Evolutionary conservation across 2,113 vertebrate genomes (phyloP).

Genomic region (Euleptes europaea): DNA sequence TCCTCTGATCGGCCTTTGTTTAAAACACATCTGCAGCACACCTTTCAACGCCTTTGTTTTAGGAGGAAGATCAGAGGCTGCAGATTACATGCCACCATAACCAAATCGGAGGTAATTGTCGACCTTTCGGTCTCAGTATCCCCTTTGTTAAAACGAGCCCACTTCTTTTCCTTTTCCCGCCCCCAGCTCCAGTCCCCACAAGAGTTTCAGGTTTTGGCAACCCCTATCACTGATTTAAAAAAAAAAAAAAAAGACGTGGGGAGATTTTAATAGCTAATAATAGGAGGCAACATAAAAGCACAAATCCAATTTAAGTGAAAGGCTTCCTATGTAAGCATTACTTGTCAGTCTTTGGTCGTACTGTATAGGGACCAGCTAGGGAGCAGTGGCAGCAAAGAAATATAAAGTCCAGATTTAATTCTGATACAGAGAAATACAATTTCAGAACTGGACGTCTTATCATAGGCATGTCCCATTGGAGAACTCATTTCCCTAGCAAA

Average conservation of each 20-base stretch:
- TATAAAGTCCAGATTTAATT: slow-evolving; percentile 99
- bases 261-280: slow-evolving; percentile 92
- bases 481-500: slow-evolving; percentile 99
- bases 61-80: slow-evolving; percentile 66
- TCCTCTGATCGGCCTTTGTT: slow-evolving; percentile 52
- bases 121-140: slow-evolving; percentile 55
- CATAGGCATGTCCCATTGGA: slow-evolving; percentile 94
- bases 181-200: neutral
- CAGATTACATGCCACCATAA: slow-evolving; percentile 46
- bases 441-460: slow-evolving; percentile 99
- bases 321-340: slow-evolving; percentile 85
- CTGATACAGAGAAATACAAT: slow-evolving; percentile 99
- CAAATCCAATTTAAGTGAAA: slow-evolving; percentile 81
- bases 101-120: slow-evolving; percentile 74
- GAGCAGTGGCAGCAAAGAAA: slow-evolving; percentile 91
- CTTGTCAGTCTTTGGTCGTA: slow-evolving; percentile 93
- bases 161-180: slow-evolving; percentile 33
- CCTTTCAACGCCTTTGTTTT: slow-evolving; percentile 60
- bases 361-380: slow-evolving; percentile 84
- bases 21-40: slow-evolving; percentile 40
- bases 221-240: slow-evolving; percentile 64
- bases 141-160: slow-evolving; percentile 42
- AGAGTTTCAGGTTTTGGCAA: slow-evolving; percentile 65
- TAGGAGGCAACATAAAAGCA: slow-evolving; percentile 80
- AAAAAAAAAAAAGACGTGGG: slow-evolving; percentile 66